These are phyloP conservation scores for Patella caerulea DNA, from an alignment of 2,888 invertebrate genomes.

Conservation along the genomic window DNA sequence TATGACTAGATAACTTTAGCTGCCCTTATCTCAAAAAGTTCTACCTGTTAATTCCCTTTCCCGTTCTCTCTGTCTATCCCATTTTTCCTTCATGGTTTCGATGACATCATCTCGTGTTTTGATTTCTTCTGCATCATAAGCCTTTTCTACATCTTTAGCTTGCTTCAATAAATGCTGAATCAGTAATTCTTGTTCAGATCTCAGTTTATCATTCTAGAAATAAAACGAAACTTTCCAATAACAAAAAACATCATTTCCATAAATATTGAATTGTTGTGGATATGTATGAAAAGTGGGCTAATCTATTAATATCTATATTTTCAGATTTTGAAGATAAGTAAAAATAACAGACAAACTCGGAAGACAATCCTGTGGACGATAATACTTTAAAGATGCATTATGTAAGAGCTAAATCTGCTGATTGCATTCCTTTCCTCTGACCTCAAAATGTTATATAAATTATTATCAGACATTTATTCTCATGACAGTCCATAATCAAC, in stretches of 20 bases:
- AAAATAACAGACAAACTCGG: background rate
- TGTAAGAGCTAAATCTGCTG: no score
- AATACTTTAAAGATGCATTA: no score
- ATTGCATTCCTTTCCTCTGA: no score
- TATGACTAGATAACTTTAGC: background rate
- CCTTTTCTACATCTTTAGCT: slow-evolving; percentile 58
- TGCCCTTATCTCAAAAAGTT: background rate
- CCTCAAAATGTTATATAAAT: no score
- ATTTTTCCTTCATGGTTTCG: slow-evolving; percentile 63
- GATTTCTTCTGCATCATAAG: slow-evolving; percentile 53
- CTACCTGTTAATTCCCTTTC: slow-evolving; percentile 58
- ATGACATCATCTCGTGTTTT: slow-evolving; percentile 62
- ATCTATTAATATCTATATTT: no score
- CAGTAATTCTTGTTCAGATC: slow-evolving; percentile 60
- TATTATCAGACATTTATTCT: no score
- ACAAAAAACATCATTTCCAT: no score
- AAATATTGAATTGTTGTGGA: no score
- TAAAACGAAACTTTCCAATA: background rate
- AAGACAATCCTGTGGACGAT: no score
- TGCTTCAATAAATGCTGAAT: slow-evolving; percentile 63
- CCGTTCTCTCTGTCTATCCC: slow-evolving; percentile 56
- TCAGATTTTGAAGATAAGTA: background rate
- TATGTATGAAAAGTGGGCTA: no score
- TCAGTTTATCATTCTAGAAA: slow-evolving; percentile 66
- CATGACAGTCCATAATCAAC: no score